Evolutionary conservation across 2,113 vertebrate species (phyloP), one percentile per base, ranked within the genome.

Genomic region (Grammomys dolichurus): DNA sequence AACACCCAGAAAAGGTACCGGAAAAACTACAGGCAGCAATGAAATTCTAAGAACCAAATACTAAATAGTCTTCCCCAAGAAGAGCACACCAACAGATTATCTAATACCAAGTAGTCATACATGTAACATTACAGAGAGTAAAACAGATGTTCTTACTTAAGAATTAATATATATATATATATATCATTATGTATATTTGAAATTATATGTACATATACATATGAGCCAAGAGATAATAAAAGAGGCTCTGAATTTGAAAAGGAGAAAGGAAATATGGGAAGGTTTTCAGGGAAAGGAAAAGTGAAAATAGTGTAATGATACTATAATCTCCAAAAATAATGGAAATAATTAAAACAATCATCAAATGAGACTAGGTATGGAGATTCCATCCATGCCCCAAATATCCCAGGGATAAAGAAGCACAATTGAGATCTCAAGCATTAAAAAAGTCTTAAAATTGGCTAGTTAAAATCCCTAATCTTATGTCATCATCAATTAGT

Each of bases 401-500:
- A 22, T 11, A 12, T 80, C 7, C 5, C 17, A n/a, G 2, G 28
- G 4, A 46, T 28, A 10, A 1, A 19, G 13, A 14, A 20, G 16
- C 19, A 63, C 31, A 11, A 5, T 75, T 87, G 63, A 73, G 87
- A 85, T 19, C 11, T 28, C n/a, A 46, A 11, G 40, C 19, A 46
- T n/a, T 65, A 4, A 16, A 69, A 51, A 78, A 51, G 1, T 85
- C 43, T 81, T 46, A 94, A 54, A 84, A 54, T 28, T 40, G 4
- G n/a, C 3, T 26, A 89, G 16, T 60, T 48, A 77, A 58, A 82
- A 84, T 6, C 8, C 4, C 43, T 73, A 7, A 65, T 80, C 65
- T 54, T 81, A 80, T 67, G 80, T 92, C 72, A 76, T 24, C 46
- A 3, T 17, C 36, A 3, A 88, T 77, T 81, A 85, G 80, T 92